Percentiles rank a stretch among this genome's conserved stretches.
Conservation (phyloP, 2,888 invertebrate species). For the Caenorhabditis doughertyi region DNA sequence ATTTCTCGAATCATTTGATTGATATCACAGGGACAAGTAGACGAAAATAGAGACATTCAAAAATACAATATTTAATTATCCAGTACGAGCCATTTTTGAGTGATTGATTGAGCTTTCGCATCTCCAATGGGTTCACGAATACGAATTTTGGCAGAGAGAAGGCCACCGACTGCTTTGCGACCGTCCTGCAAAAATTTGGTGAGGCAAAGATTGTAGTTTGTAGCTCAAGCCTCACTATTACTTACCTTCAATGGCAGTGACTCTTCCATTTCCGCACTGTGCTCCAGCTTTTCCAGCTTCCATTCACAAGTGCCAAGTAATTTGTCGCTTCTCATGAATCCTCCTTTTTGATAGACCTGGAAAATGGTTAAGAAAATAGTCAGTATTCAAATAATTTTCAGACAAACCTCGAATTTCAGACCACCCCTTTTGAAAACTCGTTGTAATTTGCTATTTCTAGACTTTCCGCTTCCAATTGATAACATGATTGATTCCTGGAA, state of each 20-base stretch:
- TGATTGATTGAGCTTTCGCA: slow-evolving; percentile 56
- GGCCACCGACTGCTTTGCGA: slow-evolving; percentile 73
- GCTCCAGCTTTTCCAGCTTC: slow-evolving; percentile 93
- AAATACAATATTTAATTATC: slow-evolving; percentile 54
- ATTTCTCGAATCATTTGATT: not conserved
- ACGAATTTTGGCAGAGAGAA: slow-evolving; percentile 67
- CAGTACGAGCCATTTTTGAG: slow-evolving; percentile 71
- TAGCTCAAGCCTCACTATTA: slow-evolving; percentile 17
- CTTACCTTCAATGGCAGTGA: slow-evolving; percentile 79
- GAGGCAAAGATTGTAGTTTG: not conserved
- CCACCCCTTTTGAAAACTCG: slow-evolving; percentile 92
- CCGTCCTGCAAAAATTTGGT: slow-evolving; percentile 57
- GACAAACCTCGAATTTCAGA: slow-evolving; percentile 91
- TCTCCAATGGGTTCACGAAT: slow-evolving; percentile 77
- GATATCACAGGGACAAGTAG: slow-evolving; percentile 24
- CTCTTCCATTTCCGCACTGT: slow-evolving; percentile 92
- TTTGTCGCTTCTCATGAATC: slow-evolving; percentile 93
- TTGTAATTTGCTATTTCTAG: slow-evolving; percentile 86
- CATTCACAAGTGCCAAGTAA: slow-evolving; percentile 90
- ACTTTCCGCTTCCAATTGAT: slow-evolving; percentile 70
- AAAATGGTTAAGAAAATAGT: no score
- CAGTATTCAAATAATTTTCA: no score
- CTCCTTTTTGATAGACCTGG: slow-evolving; percentile 90
- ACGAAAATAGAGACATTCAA: not conserved
- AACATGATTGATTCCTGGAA: slow-evolving; percentile 72